These are phyloP conservation scores for Agapostemon virescens DNA, from an alignment of 2,888 invertebrate species.

Conservation along the genomic window DNA sequence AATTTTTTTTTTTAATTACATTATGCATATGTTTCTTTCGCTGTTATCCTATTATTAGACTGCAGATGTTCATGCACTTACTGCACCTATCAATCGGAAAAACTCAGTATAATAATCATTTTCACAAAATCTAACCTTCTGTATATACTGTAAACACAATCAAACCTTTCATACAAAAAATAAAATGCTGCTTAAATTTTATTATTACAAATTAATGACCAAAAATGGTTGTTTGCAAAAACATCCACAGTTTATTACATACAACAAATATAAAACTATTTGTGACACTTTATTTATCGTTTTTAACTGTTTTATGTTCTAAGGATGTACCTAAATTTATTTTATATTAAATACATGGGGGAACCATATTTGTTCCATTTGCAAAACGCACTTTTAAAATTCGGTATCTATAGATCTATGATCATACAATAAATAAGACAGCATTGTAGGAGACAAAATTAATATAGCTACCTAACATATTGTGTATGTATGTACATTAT, in stretches of 20 bases:
- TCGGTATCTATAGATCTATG: background rate
- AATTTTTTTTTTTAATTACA: conserved; percentile 4
- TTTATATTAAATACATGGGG: background rate
- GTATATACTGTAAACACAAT: background rate
- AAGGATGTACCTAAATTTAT: background rate
- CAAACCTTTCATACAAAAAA: background rate
- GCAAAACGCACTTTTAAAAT: background rate
- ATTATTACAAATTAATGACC: background rate
- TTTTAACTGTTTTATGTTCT: background rate
- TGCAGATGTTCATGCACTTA: background rate
- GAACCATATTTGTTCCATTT: background rate
- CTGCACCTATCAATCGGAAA: too few relatives aligned
- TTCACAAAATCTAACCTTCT: background rate
- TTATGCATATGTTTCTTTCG: background rate
- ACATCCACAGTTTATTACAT: conserved; percentile 11
- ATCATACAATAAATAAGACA: conserved; percentile 15
- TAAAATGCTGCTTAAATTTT: background rate
- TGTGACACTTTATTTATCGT: background rate
- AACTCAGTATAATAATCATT: background rate
- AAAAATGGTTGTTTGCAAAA: background rate
- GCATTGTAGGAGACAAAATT: conserved; percentile 9
- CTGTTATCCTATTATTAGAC: background rate
- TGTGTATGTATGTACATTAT: background rate
- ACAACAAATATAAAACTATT: conserved; percentile 24
- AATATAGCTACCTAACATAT: background rate